A percentile compares a stretch with the other conserved stretches of the same genome.
These are phyloP conservation scores for Gnathonemus longibarbis DNA, from an alignment of 2,113 vertebrate genomes.

Conservation along the genomic window DNA sequence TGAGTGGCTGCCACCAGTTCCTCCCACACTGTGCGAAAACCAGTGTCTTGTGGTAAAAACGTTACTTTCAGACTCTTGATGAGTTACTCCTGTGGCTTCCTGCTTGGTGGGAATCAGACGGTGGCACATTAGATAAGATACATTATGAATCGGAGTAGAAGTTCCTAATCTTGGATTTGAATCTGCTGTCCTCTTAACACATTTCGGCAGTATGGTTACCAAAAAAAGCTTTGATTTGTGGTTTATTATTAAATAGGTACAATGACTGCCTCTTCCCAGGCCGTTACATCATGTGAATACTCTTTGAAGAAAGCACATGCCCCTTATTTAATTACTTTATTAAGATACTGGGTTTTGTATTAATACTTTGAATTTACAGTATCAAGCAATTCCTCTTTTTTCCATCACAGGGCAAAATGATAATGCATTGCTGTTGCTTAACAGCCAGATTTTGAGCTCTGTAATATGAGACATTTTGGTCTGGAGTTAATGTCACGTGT, in stretches of 20 bases:
- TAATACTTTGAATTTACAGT: neutral
- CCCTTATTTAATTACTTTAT: neutral
- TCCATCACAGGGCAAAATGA: neutral
- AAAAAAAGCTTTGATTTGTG: neutral
- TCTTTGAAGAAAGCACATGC: neutral
- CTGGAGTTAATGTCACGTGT: neutral
- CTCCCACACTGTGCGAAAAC: neutral
- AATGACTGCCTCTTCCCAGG: neutral
- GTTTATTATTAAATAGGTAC: neutral
- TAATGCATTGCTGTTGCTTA: neutral
- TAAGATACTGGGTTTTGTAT: neutral
- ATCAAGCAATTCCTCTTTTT: neutral
- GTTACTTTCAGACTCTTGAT: neutral
- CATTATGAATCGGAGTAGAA: neutral
- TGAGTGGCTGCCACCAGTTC: neutral
- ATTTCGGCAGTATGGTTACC: neutral
- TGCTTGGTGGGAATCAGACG: neutral
- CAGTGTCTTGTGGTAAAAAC: neutral
- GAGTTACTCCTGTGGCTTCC: neutral
- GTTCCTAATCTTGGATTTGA: neutral
- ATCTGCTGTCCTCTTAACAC: neutral
- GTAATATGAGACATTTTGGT: neutral
- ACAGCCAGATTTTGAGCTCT: neutral
- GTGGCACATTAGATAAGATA: neutral
- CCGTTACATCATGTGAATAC: neutral